Base-by-base conservation (phyloP, 2,113 vertebrate species). In the Parotia lawesii region DNA sequence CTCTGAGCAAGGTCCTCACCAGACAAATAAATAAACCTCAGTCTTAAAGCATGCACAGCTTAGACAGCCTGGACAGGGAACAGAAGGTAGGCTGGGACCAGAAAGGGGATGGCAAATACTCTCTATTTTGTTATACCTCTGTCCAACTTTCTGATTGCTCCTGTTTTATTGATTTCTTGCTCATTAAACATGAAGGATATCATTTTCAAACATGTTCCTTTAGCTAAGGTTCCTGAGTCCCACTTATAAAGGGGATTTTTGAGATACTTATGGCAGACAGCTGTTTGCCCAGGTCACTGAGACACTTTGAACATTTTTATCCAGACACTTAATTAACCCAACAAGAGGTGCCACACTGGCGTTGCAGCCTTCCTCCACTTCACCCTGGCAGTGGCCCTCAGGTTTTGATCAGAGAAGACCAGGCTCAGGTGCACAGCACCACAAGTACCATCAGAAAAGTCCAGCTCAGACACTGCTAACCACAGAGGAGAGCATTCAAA, bases 111-210 rank as follows among this genome's bases (percentile, higher is more conserved):
- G 0, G 15, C 1, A 15, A 70, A 54, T 54, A 33, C 5, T 58
- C 56, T 71, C 23, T 51, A 14, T 60, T 82, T 6, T 0, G 0
- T 79, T 75, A 17, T 12, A 11, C 16, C 40, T 67, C 53, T 37
- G 44, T 69, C n/a, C 51, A 75, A 3, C 2, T 5, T 21, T 44
- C 53, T 3, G 0, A n/a, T 1, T 33, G 15, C 42, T 64, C 51
- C 57, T 60, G 11, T 57, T 45, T 19, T 25, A 37, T 29, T 69
- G 47, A 79, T 58, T 92, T 75, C 18, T 40, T 71, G 10, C 45
- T 83, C 58, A 33, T 37, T 57, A 66, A 70, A 87, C 20, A n/a
- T 4, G 21, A 78, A 87, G 40, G 35, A 72, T 60, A 48, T 42
- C 15, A 51, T 15, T 74, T 78, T 33, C 57, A 74, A 78, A 58